Evolutionary conservation across 2,113 vertebrate species (phyloP).

Genomic region (Trachemys scripta): DNA sequence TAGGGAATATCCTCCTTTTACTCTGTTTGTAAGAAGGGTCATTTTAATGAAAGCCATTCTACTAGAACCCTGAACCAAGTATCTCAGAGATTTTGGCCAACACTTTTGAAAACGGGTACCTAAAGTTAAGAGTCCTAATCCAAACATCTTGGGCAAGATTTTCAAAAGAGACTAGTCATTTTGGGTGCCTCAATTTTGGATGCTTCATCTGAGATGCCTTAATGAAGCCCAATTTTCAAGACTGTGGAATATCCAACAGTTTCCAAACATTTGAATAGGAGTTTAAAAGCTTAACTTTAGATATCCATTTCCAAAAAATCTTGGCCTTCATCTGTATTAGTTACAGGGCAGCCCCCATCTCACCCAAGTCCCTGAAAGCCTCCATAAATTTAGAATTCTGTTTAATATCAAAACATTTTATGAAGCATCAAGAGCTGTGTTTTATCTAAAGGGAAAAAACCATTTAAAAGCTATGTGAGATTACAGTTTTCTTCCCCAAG

Average conservation of each 20-base stretch:
- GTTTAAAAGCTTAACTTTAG: not conserved
- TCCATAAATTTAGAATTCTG: not conserved
- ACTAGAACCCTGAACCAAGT: not conserved
- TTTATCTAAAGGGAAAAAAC: not conserved
- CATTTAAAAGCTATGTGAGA: not conserved
- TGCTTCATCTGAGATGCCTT: not conserved
- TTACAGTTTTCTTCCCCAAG: not conserved
- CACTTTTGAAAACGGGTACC: not conserved
- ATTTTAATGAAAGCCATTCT: not conserved
- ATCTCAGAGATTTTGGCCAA: not conserved
- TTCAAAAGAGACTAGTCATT: not conserved
- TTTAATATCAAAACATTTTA: not conserved
- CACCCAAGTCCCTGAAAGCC: not conserved
- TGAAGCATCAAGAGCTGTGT: not conserved
- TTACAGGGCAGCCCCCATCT: not conserved
- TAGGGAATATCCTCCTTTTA: not conserved
- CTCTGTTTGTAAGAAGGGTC: not conserved
- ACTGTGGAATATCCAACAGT: not conserved
- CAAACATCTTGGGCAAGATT: not conserved
- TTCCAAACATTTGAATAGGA: not conserved
- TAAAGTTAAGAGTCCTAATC: not conserved
- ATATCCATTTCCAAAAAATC: not conserved
- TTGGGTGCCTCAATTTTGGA: not conserved
- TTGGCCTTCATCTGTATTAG: not conserved
- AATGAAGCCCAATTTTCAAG: not conserved